Conservation (phyloP, 2,113 vertebrate species). For the Thryonomys swinderianus region DNA sequence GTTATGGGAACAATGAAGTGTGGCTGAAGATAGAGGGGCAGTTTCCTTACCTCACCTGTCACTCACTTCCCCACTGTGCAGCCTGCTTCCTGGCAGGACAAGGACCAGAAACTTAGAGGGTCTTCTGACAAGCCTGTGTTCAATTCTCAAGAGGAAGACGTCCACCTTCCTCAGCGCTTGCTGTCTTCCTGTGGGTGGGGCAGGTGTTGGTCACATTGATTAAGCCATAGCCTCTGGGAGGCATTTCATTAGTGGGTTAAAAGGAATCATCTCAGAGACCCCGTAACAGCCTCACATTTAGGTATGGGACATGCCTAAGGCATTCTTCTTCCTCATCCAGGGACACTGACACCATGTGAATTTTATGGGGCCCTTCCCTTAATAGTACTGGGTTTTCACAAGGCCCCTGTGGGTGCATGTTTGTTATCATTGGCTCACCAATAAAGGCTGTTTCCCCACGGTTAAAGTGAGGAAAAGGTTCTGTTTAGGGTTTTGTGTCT, state of each 20-base stretch:
- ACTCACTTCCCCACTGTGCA: not conserved
- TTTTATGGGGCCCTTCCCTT: not conserved
- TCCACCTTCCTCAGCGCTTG: not conserved
- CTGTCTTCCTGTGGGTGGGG: not conserved
- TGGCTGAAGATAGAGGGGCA: not conserved
- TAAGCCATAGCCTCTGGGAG: not conserved
- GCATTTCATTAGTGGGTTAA: not conserved
- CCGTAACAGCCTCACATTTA: not conserved
- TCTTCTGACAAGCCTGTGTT: not conserved
- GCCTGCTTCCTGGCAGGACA: not conserved
- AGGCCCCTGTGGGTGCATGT: not conserved
- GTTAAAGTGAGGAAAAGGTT: not conserved
- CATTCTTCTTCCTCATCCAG: not conserved
- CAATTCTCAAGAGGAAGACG: not conserved
- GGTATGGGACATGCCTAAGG: not conserved
- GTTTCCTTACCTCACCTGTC: not conserved
- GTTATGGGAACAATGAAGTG: not conserved
- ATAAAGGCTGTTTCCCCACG: not conserved
- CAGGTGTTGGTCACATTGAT: not conserved
- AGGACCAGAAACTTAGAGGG: not conserved
- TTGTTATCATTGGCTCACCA: not conserved
- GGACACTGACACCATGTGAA: not conserved
- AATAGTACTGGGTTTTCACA: not conserved
- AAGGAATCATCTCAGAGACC: not conserved
- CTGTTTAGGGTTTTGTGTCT: not conserved